A percentile compares a stretch with the other conserved stretches of the same genome.
phyloP scores from a whole-genome alignment of 2,113 vertebrate genomes.

The Cardinalis cardinalis region DNA sequence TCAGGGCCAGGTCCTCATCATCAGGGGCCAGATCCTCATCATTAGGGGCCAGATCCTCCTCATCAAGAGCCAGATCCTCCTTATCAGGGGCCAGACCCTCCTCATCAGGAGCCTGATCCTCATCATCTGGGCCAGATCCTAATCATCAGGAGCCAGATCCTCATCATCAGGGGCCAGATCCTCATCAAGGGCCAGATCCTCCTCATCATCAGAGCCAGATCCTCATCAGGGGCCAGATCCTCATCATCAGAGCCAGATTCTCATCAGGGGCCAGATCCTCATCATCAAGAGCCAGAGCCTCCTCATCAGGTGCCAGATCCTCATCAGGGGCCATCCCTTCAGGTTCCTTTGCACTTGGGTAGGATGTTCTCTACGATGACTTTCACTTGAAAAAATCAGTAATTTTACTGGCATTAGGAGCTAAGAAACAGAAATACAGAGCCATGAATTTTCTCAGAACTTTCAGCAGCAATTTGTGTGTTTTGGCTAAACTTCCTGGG shows the following conservation, averaged over 20 bases:
- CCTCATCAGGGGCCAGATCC: not conserved
- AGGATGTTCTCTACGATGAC: not conserved
- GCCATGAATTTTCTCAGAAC: not conserved
- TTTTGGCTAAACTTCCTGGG: not conserved
- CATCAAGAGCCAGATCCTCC: not conserved
- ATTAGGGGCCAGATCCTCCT: not conserved
- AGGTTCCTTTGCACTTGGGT: not conserved
- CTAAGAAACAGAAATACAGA: not conserved
- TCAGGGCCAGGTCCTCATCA: not conserved
- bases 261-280: not conserved
- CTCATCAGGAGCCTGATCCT: not conserved
- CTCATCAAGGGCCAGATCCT: not conserved
- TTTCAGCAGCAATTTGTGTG: not conserved
- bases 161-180: not conserved
- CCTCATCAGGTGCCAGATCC: too few relatives aligned
- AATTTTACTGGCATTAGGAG: not conserved
- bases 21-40: too few relatives aligned
- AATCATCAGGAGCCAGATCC: too few relatives aligned
- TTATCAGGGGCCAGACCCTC: too few relatives aligned
- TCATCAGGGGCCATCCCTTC: not conserved
- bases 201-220: not conserved
- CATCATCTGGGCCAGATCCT: not conserved
- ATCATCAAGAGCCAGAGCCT: not conserved
- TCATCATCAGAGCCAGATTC: not conserved
- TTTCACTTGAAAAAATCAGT: not conserved